Evolutionary conservation across 2,888 invertebrate genomes (phyloP).

Genomic region (Agrotis puta): DNA sequence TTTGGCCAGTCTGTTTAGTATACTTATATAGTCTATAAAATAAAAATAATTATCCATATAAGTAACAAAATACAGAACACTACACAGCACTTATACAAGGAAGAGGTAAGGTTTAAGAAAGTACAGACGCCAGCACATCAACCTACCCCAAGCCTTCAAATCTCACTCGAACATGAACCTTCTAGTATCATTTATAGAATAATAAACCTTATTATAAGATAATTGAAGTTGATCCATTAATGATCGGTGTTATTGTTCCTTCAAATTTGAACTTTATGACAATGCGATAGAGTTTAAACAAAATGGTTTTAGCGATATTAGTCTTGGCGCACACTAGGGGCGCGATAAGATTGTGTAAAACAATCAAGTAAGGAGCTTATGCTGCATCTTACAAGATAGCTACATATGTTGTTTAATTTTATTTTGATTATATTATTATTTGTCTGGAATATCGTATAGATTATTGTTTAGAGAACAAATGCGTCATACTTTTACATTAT

Average conservation of each 20-base stretch:
- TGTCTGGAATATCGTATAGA: background rate
- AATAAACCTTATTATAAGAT: constrained; percentile 3
- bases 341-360: background rate
- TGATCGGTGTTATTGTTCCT: background rate
- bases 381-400: background rate
- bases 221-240: background rate
- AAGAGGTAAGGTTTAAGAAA: background rate
- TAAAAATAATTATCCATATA: background rate
- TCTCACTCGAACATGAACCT: no score
- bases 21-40: no score
- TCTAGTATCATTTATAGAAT: background rate
- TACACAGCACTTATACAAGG: background rate
- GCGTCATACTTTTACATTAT: background rate
- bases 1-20: no score
- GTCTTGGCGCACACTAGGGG: constrained; percentile 1
- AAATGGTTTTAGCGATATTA: background rate
- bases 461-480: background rate
- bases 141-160: no score
- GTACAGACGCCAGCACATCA: no score
- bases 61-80: constrained; percentile 1
- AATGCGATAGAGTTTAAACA: no score
- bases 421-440: background rate
- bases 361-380: background rate
- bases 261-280: constrained; percentile 2
- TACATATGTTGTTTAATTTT: background rate